phyloP scores from a whole-genome alignment of 2,113 vertebrate species.

The Mixornis gularis region DNA sequence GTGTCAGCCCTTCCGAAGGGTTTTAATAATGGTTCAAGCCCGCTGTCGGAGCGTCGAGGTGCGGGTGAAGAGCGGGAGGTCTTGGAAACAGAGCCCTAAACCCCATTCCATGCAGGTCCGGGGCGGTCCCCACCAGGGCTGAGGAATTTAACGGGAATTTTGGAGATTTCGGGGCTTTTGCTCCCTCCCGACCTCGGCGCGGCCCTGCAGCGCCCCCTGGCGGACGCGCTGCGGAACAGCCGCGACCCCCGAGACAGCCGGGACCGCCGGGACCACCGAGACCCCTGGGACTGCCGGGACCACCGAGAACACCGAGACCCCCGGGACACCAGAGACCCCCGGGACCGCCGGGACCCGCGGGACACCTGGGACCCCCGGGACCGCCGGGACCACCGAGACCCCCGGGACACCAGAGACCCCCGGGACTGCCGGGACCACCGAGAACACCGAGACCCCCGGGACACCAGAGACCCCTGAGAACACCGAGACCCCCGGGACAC shows the following conservation, averaged over 20 bases:
- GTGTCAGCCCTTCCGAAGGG: not conserved
- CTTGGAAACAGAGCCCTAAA: not conserved
- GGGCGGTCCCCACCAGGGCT: fast-evolving
- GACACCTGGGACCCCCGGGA: too few relatives aligned
- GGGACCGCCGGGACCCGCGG: too few relatives aligned
- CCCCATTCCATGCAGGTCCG: not conserved
- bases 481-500: too few relatives aligned
- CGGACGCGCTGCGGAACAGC: not conserved
- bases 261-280: not conserved
- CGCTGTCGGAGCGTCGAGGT: fast-evolving
- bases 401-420: too few relatives aligned
- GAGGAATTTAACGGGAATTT: not conserved
- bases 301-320: too few relatives aligned
- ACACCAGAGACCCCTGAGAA: too few relatives aligned
- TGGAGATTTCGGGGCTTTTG: not conserved
- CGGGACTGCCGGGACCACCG: too few relatives aligned
- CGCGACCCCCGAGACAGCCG: fast-evolving
- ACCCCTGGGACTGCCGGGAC: fast-evolving
- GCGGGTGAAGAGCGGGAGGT: fast-evolving
- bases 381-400: too few relatives aligned
- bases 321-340: not conserved
- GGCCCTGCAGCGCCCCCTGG: not conserved
- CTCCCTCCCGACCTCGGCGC: not conserved
- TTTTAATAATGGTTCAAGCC: not conserved
- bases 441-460: too few relatives aligned